Conservation (phyloP, 2,888 invertebrate species). For the Mesodorylaimus sp. region DNA sequence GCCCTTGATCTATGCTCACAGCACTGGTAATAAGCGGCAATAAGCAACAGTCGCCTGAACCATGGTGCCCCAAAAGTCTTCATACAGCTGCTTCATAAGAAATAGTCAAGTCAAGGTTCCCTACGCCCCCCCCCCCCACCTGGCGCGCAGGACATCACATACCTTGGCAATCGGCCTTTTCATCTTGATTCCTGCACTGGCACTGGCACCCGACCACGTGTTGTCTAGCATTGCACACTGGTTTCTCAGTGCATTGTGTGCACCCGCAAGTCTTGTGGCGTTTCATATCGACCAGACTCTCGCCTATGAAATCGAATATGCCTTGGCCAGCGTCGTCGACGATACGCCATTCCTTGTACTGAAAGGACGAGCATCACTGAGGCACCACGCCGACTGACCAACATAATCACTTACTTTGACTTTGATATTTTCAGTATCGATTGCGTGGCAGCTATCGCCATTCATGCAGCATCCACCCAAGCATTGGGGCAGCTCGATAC, state of each 20-base stretch:
- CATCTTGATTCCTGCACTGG: neutral
- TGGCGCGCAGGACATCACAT: no score
- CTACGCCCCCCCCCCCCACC: no score
- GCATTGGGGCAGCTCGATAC: constrained; percentile 1
- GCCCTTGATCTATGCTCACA: no score
- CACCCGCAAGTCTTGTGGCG: neutral
- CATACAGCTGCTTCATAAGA: no score
- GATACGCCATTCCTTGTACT: neutral
- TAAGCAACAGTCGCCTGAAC: no score
- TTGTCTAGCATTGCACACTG: neutral
- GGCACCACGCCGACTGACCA: neutral
- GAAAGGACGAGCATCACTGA: neutral
- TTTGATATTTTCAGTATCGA: neutral
- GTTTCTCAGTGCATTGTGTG: neutral
- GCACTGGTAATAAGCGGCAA: no score
- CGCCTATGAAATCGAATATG: neutral
- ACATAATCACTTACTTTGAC: neutral
- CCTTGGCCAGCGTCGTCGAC: neutral
- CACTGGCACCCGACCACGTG: neutral
- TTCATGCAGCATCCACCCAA: constrained; percentile 2
- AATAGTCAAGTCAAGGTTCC: no score
- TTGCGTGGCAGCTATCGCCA: neutral
- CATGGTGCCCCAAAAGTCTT: no score
- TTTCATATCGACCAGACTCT: neutral
- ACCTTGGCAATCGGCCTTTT: neutral